Base-by-base conservation (phyloP, 2,888 invertebrate genomes). In the Electrophaes corylata region DNA sequence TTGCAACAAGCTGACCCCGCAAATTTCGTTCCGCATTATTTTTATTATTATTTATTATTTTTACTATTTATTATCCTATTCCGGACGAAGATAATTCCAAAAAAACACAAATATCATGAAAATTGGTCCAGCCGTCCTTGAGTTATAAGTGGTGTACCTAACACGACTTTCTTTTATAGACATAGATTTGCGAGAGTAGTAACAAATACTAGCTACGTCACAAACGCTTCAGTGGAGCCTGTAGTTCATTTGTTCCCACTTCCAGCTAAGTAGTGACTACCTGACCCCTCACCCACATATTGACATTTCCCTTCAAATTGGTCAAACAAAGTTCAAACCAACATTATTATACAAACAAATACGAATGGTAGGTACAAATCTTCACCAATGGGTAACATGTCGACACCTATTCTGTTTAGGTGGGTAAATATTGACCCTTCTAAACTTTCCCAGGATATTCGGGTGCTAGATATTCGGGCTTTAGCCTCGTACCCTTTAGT, bases 321-420 rank as follows among this genome's bases (percentile, higher is more conserved):
- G 69, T 70, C 75, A 81, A 80, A 79, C 73, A 76, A 44, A 60
- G 57, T 62, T 63, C 65, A 64, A 56, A 6, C 66, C 60, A 64
- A 65, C 63, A 70, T 65, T 67, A 73, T 69, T 65, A 67, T 58
- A 62, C 68, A 76, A 80, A 78, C 75, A 79, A 70, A 71, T 75
- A 70, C 75, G 69, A 72, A 74, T 68, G 72, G 70, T 74, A 76
- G 72, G 70, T 73, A 75, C 76, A 75, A 76, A 72, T 66, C 73
- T 67, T 66, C 67, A 69, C 75, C 73, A 75, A 77, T 74, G 78
- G 79, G 76, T 78, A 74, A 80, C 83, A 77, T 72, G 64, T 81
- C 81, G 78, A 84, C 88, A 88, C 88, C 88, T 86, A 78, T 80
- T 68, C 71, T 81, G 74, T 82, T 83, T 82, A 76, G 69, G 44